These are phyloP conservation scores for Apocheima hispidaria DNA, from an alignment of 2,888 invertebrate genomes.

Conservation along the genomic window DNA sequence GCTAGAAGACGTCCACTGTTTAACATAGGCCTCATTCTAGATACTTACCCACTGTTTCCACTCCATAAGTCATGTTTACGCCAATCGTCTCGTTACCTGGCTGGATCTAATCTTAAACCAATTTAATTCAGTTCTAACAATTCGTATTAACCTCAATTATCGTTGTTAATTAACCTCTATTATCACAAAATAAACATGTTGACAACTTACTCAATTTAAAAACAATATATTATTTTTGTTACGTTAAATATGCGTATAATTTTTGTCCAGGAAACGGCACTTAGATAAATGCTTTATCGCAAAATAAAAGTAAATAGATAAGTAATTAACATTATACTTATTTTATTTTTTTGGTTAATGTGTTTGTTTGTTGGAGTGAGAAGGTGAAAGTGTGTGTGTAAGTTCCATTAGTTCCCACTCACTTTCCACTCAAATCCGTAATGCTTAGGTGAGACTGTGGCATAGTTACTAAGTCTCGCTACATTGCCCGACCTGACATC, in stretches of 20 bases:
- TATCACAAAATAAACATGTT: slow-evolving; percentile 10
- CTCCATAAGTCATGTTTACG: too few species aligned
- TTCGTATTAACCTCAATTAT: slow-evolving; percentile 5
- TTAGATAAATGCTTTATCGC: neutral
- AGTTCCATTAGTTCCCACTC: too few species aligned
- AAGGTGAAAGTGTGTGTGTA: neutral
- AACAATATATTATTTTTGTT: neutral
- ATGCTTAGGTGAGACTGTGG: too few species aligned
- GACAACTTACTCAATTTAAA: neutral
- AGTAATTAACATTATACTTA: neutral
- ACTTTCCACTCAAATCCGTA: too few species aligned
- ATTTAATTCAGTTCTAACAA: too few species aligned
- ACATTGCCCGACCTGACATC: too few species aligned
- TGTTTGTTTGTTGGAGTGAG: too few species aligned
- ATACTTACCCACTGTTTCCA: too few species aligned
- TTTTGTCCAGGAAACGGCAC: neutral
- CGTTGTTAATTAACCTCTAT: neutral
- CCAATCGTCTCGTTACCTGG: slow-evolving; percentile 36
- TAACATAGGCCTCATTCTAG: too few species aligned
- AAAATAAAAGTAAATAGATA: neutral
- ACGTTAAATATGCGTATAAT: neutral
- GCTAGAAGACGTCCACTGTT: too few species aligned
- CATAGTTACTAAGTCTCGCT: too few species aligned
- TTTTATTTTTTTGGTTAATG: too few species aligned
- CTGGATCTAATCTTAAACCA: neutral